Evolutionary conservation across 2,888 invertebrate species (phyloP).

Genomic region (Sabellastarte sp.): DNA sequence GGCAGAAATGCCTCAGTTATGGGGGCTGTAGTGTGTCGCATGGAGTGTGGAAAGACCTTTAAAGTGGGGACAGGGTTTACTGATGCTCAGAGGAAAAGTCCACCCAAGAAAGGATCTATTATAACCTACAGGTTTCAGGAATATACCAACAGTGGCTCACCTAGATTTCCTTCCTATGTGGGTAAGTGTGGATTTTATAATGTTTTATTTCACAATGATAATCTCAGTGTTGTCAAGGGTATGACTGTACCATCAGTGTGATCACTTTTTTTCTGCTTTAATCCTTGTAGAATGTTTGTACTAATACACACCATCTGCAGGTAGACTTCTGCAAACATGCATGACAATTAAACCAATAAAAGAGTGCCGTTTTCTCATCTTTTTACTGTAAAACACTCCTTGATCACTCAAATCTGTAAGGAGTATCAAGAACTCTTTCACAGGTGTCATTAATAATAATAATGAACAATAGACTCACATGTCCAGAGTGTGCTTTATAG

Average conservation of each 20-base stretch:
- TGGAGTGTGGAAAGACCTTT: conserved; percentile 52
- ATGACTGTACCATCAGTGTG: no score
- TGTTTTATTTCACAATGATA: background rate
- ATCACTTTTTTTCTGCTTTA: no score
- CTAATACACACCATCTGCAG: background rate
- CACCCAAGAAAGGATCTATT: conserved; percentile 52
- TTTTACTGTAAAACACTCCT: no score
- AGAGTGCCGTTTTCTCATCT: no score
- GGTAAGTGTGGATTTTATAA: conserved; percentile 39
- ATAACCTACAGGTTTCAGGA: conserved; percentile 57
- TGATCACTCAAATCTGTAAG: no score
- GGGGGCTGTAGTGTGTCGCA: conserved; percentile 46
- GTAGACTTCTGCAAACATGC: no score
- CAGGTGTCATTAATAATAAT: no score
- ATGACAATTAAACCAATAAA: no score
- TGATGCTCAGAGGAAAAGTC: conserved; percentile 44
- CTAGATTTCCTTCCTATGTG: conserved; percentile 49
- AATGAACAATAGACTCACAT: no score
- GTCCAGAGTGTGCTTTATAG: no score
- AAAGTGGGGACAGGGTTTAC: conserved; percentile 53
- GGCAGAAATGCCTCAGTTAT: conserved; percentile 37
- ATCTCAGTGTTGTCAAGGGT: background rate
- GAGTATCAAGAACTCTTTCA: no score
- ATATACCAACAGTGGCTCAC: conserved; percentile 47
- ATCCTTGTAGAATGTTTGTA: background rate